Conservation (phyloP, 92 coral and sea anemone genomes). For the Montipora capitata region DNA sequence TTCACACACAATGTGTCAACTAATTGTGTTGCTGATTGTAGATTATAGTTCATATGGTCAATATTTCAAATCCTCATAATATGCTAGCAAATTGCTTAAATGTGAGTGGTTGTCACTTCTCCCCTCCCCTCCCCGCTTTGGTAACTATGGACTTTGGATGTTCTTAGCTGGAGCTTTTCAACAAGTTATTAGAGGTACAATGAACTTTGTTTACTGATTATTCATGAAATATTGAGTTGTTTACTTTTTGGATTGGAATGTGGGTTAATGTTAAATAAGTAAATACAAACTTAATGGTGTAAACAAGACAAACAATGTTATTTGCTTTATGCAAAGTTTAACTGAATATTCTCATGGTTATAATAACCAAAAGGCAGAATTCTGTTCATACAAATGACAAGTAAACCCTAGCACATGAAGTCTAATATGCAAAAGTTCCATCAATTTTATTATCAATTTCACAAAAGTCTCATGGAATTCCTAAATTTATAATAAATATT, state of each 20-base stretch:
- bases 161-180: too few relatives aligned
- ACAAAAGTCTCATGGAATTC: not conserved
- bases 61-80: not conserved
- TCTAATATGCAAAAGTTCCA: not conserved
- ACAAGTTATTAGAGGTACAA: too few relatives aligned
- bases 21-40: not conserved
- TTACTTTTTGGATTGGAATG: not conserved
- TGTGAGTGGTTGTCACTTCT: too few relatives aligned
- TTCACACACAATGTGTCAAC: too few relatives aligned
- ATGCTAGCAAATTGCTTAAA: too few relatives aligned
- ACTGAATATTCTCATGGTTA: not conserved
- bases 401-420: not conserved
- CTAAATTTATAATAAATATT: not conserved
- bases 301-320: too few relatives aligned
- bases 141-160: too few relatives aligned
- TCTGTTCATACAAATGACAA: conserved; percentile 14
- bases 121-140: too few relatives aligned
- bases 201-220: too few relatives aligned
- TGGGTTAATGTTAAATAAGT: not conserved
- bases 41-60: not conserved
- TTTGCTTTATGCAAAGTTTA: too few relatives aligned
- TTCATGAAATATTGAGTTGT: too few relatives aligned
- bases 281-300: too few relatives aligned
- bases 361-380: not conserved
- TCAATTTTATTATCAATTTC: not conserved